Conservation (phyloP, 2,797 vertebrate species). For the Coilia nasus region DNA sequence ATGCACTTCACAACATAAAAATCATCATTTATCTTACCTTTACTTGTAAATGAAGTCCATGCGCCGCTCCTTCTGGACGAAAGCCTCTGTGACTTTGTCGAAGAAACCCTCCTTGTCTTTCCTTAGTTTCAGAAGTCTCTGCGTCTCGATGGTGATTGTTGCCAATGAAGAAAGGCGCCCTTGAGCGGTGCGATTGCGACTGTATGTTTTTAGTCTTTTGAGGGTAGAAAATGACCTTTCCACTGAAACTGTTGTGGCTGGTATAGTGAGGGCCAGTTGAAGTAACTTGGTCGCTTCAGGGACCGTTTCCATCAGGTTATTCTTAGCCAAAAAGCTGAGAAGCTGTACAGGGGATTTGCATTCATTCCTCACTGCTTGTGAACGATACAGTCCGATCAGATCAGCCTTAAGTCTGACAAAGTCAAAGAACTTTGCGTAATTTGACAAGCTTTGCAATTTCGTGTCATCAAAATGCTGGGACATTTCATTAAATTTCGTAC, state of each 20-base stretch:
- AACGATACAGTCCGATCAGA: slow-evolving; percentile 25
- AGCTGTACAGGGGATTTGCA: too few species aligned
- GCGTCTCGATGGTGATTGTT: neutral
- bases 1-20: neutral
- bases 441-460: too few species aligned
- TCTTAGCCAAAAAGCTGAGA: too few species aligned
- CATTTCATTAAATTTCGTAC: too few species aligned
- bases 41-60: slow-evolving; percentile 30
- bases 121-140: too few species aligned
- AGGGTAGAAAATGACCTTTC: slow-evolving; percentile 28
- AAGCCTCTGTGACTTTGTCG: neutral
- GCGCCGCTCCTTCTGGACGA: slow-evolving; percentile 13
- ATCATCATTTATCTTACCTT: slow-evolving; percentile 4
- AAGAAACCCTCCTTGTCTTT: neutral
- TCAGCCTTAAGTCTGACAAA: slow-evolving; percentile 26
- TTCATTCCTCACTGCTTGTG: too few species aligned
- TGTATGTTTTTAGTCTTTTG: slow-evolving; percentile 31
- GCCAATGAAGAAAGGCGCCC: neutral
- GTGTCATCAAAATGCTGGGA: too few species aligned
- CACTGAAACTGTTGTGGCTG: slow-evolving; percentile 18
- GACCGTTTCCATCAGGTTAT: too few species aligned
- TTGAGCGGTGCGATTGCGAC: slow-evolving; percentile 10
- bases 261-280: slow-evolving; percentile 20
- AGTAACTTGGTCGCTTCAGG: neutral
- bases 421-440: slow-evolving; percentile 16